Evolutionary conservation across 2,113 vertebrate species (phyloP), one percentile per base, ranked within the genome.

Genomic region (Salvelinus sp.): DNA sequence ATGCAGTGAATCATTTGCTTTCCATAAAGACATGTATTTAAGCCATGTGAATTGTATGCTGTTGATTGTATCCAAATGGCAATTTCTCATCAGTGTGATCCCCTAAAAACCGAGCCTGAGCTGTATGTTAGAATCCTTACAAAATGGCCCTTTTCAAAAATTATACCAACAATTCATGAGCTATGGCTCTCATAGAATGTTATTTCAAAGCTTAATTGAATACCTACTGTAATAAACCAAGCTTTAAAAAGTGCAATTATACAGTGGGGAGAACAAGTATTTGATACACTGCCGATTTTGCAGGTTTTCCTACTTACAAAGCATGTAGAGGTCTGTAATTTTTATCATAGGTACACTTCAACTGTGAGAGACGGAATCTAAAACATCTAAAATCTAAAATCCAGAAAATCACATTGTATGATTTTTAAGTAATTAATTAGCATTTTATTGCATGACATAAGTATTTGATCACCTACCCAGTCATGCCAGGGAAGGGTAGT

Each of bases 401-500:
- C n/a, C n/a, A n/a, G n/a, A n/a, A n/a, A n/a, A n/a, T n/a, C n/a
- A n/a, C n/a, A n/a, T n/a, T n/a, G n/a, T n/a, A n/a, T n/a, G n/a
- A n/a, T n/a, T n/a, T n/a, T n/a, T n/a, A n/a, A n/a, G n/a, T n/a
- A n/a, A n/a, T n/a, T n/a, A n/a, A n/a, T n/a, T n/a, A n/a, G n/a
- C n/a, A n/a, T n/a, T n/a, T n/a, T n/a, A n/a, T n/a, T n/a, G n/a
- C n/a, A n/a, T n/a, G n/a, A n/a, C n/a, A n/a, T n/a, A n/a, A n/a
- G n/a, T n/a, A n/a, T n/a, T n/a, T n/a, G n/a, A n/a, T n/a, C n/a
- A n/a, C n/a, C n/a, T n/a, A n/a, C n/a, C n/a, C 90, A 93, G 89
- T 95, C 58, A 62, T 62, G 82, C 20, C 84, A 69, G 82, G 74
- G 58, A 58, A 50, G 50, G 60, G 63, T 64, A 71, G 62, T 1